Conservation (phyloP, 2,888 invertebrate genomes). For the Gortyna flavago region DNA sequence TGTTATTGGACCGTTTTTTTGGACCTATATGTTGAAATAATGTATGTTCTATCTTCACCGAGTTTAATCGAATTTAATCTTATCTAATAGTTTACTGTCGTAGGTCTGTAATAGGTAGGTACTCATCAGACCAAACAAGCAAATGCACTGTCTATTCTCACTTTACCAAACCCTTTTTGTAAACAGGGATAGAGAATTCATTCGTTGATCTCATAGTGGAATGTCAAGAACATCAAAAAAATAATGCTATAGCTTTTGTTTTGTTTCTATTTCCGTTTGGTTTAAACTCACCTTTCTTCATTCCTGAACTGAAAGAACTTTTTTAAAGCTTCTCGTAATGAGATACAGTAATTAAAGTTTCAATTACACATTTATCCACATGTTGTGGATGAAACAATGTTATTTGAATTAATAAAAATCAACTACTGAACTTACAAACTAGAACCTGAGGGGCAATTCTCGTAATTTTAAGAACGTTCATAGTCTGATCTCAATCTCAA, state of each 20-base stretch:
- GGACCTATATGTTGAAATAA: not conserved
- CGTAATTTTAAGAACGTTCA: too few relatives aligned
- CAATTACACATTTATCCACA: not conserved
- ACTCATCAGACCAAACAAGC: not conserved
- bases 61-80: not conserved
- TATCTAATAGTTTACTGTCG: not conserved
- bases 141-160: not conserved
- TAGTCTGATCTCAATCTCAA: too few relatives aligned
- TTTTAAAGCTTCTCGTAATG: not conserved
- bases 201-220: not conserved
- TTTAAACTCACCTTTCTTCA: not conserved
- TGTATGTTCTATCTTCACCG: not conserved
- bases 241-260: not conserved
- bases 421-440: too few relatives aligned
- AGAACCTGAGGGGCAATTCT: too few relatives aligned
- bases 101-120: not conserved
- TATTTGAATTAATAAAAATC: not conserved
- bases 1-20: not conserved
- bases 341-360: not conserved
- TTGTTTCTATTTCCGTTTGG: not conserved
- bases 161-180: not conserved
- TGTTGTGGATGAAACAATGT: too few relatives aligned
- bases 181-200: not conserved
- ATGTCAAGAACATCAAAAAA: not conserved
- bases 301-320: not conserved